A percentile compares a stretch with the other conserved stretches of the same genome.
These are phyloP conservation scores for Pentalonia nigronervosa DNA, from an alignment of 1,140 invertebrate genomes.

Conservation along the genomic window DNA sequence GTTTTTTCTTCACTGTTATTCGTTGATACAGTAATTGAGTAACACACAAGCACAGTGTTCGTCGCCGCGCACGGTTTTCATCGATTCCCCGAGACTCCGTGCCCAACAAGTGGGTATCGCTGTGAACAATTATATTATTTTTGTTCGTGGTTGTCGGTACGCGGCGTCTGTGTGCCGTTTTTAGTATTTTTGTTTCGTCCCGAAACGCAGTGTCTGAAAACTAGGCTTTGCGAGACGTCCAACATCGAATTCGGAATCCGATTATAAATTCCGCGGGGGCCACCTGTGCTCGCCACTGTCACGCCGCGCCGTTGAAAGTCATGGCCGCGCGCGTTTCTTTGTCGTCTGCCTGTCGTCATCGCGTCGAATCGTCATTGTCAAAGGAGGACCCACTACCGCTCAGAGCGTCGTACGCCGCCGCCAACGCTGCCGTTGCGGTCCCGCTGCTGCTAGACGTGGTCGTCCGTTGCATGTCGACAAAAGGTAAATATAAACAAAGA, in stretches of 20 bases:
- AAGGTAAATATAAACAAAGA: conserved; percentile 57
- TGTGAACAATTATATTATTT: neutral
- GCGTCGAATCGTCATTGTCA: neutral
- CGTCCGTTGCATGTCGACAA: neutral
- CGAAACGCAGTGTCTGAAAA: neutral
- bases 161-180: neutral
- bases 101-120: conserved; percentile 47
- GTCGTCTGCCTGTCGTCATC: neutral
- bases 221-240: neutral
- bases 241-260: neutral
- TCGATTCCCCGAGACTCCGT: neutral
- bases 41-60: neutral
- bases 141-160: neutral
- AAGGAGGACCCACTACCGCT: conserved; percentile 26
- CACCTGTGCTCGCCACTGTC: conserved; percentile 47
- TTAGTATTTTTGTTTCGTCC: neutral
- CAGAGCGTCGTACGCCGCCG: neutral
- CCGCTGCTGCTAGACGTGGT: neutral
- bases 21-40: neutral
- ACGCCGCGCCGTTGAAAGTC: conserved; percentile 24
- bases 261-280: conserved; percentile 44
- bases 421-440: neutral
- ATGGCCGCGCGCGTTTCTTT: conserved; percentile 53
- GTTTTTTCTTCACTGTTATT: neutral
- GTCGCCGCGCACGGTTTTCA: neutral